Conservation (phyloP, 2,113 vertebrate genomes). For the Labeo catla region DNA sequence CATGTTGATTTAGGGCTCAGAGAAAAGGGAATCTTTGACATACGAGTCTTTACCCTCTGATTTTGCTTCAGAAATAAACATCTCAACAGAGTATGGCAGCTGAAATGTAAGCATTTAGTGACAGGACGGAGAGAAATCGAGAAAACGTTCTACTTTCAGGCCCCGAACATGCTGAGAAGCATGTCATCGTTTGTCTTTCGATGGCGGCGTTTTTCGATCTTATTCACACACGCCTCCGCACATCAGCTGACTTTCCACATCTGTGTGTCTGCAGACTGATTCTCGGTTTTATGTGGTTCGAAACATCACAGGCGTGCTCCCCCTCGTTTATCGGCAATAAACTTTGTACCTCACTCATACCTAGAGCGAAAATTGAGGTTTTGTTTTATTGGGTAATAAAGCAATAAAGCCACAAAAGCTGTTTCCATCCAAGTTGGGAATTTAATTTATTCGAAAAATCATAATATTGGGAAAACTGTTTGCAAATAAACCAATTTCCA, state of each 20-base stretch:
- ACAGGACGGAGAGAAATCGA: conserved; percentile 2
- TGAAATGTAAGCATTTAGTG: conserved; percentile 31
- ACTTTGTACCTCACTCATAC: background rate
- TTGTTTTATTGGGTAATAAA: conserved; percentile 21
- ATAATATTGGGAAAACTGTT: background rate
- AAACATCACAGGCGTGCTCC: conserved; percentile 25
- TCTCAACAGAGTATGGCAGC: conserved; percentile 26
- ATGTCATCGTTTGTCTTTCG: background rate
- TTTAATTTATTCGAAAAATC: background rate
- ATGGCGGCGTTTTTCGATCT: background rate
- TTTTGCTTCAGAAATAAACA: conserved; percentile 42
- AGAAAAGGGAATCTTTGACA: conserved; percentile 43
- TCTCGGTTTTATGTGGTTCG: conserved; percentile 47
- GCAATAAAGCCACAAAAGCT: background rate
- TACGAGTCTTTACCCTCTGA: conserved; percentile 30
- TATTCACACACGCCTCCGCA: conserved; percentile 43
- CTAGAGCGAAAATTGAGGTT: background rate
- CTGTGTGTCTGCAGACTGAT: conserved; percentile 51
- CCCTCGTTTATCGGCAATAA: conserved; percentile 31
- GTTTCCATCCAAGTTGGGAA: background rate
- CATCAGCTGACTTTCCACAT: conserved; percentile 56
- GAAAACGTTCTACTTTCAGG: conserved; percentile 15
- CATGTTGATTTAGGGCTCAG: conserved; percentile 54
- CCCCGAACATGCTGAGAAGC: background rate
- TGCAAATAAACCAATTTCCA: background rate